A percentile compares a stretch with the other conserved stretches of the same genome.
Evolutionary conservation across 2,797 vertebrate species (phyloP).

Genomic region (Leptatherina wallacei): DNA sequence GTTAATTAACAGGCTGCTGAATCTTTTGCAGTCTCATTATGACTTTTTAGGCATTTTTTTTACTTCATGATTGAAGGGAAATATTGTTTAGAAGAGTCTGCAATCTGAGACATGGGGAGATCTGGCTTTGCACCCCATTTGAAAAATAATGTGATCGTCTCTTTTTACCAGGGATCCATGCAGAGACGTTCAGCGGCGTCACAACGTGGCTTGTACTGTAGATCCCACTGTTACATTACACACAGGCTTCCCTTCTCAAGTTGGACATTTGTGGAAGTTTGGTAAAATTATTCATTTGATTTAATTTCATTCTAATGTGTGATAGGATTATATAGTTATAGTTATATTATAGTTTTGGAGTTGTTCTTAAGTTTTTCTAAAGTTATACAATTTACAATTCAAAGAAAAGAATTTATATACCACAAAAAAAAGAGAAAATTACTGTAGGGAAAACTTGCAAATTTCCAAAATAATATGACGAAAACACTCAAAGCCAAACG

Average conservation of each 20-base stretch:
- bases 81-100: not conserved
- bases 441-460: not conserved
- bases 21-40: constrained; percentile 9
- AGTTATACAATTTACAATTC: not conserved
- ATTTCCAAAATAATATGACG: not conserved
- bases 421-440: not conserved
- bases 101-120: constrained; percentile 4
- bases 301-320: not conserved
- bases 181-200: constrained; percentile 65
- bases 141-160: constrained; percentile 47
- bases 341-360: not conserved
- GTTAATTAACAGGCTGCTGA: not conserved
- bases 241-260: constrained; percentile 11
- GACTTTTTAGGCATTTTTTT: not conserved
- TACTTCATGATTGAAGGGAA: not conserved
- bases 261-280: not conserved
- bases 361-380: not conserved
- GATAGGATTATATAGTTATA: not conserved
- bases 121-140: constrained; percentile 22
- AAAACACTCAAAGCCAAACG: not conserved
- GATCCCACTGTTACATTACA: constrained; percentile 31
- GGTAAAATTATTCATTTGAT: not conserved
- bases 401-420: not conserved
- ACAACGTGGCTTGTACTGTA: constrained; percentile 56
- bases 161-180: constrained; percentile 63